phyloP scores from a whole-genome alignment of 30 jellyfish, hydroid and myxozoan species.

The Pelagia noctiluca region DNA sequence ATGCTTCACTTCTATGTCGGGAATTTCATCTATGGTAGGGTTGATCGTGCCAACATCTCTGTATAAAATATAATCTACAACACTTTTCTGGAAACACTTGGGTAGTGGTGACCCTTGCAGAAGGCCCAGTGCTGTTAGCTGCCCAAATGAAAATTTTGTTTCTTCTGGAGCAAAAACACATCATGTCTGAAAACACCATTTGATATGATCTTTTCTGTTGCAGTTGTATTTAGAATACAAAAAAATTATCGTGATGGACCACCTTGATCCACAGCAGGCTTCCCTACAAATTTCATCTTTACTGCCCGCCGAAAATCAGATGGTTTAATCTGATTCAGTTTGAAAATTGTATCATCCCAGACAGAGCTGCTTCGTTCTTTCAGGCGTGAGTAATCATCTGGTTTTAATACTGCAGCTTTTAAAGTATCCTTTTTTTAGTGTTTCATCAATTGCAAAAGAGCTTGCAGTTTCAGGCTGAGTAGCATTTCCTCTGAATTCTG shows the following conservation, averaged over 20 bases:
- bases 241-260: slow-evolving; percentile 19
- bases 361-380: neutral
- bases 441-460: neutral
- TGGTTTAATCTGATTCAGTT: neutral
- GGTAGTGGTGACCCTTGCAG: slow-evolving; percentile 29
- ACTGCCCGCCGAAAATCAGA: neutral
- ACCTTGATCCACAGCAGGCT: slow-evolving; percentile 34
- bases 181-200: slow-evolving; percentile 6
- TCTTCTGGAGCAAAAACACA: neutral
- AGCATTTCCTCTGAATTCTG: neutral
- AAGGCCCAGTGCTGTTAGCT: slow-evolving; percentile 18
- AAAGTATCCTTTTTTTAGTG: neutral
- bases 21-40: slow-evolving; percentile 13
- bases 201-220: slow-evolving; percentile 5
- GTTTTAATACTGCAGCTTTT: neutral
- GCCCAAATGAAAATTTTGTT: neutral
- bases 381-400: slow-evolving; percentile 1
- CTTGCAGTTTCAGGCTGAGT: neutral
- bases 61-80: slow-evolving; percentile 11
- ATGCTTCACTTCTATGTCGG: neutral
- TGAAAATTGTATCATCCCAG: slow-evolving; percentile 10
- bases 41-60: neutral
- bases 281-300: slow-evolving; percentile 6
- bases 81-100: slow-evolving; percentile 11
- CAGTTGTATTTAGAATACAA: neutral